phyloP scores from a whole-genome alignment of 37 sponge, comb jelly and placozoan species.

The Bolinopsis microptera region DNA sequence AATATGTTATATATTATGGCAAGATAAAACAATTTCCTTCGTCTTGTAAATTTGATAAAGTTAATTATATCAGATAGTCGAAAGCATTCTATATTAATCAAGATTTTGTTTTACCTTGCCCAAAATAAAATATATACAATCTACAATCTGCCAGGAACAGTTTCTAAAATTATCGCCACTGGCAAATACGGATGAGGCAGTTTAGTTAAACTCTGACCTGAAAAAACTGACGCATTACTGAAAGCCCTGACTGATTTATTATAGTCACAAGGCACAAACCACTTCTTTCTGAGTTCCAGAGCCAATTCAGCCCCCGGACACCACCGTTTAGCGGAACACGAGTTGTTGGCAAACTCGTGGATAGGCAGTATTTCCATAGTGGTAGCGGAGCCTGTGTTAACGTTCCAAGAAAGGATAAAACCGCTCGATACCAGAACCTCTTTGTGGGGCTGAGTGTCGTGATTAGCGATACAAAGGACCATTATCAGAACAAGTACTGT shows the following conservation, averaged over 20 bases:
- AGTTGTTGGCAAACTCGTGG: conserved; percentile 52
- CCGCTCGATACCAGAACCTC: conserved; percentile 59
- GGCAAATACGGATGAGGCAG: conserved; percentile 26
- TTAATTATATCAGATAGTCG: neutral
- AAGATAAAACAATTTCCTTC: neutral
- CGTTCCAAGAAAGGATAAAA: conserved; percentile 57
- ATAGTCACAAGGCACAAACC: neutral
- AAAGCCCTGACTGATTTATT: conserved; percentile 33
- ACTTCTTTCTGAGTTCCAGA: conserved; percentile 33
- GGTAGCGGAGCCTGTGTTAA: neutral
- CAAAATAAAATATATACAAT: neutral
- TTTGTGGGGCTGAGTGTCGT: conserved; percentile 56
- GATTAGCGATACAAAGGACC: conserved; percentile 54
- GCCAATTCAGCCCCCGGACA: neutral
- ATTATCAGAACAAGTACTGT: conserved; percentile 18
- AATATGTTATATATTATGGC: no score
- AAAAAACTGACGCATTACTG: conserved; percentile 50
- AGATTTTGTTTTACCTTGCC: neutral
- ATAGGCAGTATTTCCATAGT: conserved; percentile 7
- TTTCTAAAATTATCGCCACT: conserved; percentile 38
- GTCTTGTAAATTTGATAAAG: neutral
- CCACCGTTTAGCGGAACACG: conserved; percentile 52
- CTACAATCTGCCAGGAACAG: neutral
- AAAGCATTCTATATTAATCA: neutral
- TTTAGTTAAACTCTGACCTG: neutral